Conservation (phyloP, 2,113 vertebrate species). For the Oreotragus oreotragus region DNA sequence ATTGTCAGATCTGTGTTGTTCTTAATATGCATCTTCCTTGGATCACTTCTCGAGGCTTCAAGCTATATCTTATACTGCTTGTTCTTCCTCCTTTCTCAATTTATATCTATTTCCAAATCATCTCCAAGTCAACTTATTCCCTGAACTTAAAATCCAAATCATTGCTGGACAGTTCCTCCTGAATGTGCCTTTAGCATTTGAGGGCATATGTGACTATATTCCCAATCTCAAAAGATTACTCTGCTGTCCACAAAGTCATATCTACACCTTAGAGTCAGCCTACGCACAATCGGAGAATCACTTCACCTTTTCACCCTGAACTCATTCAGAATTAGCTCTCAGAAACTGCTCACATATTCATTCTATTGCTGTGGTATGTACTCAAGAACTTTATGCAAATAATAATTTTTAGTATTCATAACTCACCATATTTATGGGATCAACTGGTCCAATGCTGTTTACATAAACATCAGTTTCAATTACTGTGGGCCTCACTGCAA, state of each 20-base stretch:
- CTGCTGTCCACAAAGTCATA: background rate
- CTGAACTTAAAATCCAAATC: background rate
- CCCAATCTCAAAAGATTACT: background rate
- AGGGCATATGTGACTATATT: background rate
- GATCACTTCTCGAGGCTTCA: background rate
- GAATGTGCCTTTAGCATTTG: background rate
- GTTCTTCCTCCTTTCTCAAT: background rate
- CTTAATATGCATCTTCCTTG: background rate
- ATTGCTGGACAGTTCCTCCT: background rate
- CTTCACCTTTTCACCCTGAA: background rate
- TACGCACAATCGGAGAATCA: accelerated
- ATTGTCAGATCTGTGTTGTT: background rate
- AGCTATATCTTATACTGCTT: background rate
- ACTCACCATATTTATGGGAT: slow-evolving; percentile 98
- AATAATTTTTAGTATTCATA: slow-evolving; percentile 35
- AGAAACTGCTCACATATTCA: background rate
- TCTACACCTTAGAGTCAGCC: background rate
- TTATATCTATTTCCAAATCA: background rate
- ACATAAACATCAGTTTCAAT: slow-evolving; percentile 97
- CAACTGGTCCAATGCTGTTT: slow-evolving; percentile 97
- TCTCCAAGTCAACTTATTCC: background rate
- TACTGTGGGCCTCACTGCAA: slow-evolving; percentile 95
- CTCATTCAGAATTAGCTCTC: background rate
- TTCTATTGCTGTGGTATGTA: background rate
- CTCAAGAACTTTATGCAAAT: background rate